These are phyloP conservation scores for Dorcus parallelipipedus DNA, from an alignment of 2,888 invertebrate species.

Conservation along the genomic window DNA sequence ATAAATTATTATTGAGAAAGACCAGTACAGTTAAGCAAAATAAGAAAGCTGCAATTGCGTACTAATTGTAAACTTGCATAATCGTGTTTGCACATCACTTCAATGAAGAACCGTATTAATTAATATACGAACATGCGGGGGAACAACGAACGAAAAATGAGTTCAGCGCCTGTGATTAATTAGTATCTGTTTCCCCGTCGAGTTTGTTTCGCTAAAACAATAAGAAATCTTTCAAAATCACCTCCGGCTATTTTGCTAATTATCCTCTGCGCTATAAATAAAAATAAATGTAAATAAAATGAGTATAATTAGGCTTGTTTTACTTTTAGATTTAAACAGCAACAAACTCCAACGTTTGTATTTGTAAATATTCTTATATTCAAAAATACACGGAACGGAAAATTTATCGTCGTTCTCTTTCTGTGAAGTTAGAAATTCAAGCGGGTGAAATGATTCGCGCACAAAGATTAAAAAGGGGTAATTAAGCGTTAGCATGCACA, in stretches of 20 bases:
- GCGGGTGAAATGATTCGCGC: slow-evolving; percentile 19
- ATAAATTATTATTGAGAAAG: not conserved
- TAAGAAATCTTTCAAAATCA: not conserved
- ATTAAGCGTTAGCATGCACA: slow-evolving; percentile 18
- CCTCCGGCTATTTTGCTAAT: not conserved
- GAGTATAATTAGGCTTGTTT: not conserved
- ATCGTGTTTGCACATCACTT: not conserved
- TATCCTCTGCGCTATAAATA: not conserved
- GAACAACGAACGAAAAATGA: not conserved
- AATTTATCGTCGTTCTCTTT: too few relatives aligned
- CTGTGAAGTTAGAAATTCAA: slow-evolving; percentile 4
- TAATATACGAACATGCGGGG: not conserved
- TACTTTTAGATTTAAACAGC: too few relatives aligned
- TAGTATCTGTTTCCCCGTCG: not conserved
- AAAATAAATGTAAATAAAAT: not conserved
- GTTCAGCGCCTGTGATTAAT: not conserved
- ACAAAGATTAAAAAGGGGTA: slow-evolving; percentile 22
- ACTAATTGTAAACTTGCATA: not conserved
- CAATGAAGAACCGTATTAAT: not conserved
- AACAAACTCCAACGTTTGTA: too few relatives aligned
- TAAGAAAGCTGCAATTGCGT: not conserved
- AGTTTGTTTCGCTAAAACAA: not conserved
- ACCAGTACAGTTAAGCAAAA: not conserved
- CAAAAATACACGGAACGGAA: too few relatives aligned
- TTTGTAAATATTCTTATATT: too few relatives aligned